Conservation (phyloP, 2,888 invertebrate genomes). For the Malacosoma neustria region DNA sequence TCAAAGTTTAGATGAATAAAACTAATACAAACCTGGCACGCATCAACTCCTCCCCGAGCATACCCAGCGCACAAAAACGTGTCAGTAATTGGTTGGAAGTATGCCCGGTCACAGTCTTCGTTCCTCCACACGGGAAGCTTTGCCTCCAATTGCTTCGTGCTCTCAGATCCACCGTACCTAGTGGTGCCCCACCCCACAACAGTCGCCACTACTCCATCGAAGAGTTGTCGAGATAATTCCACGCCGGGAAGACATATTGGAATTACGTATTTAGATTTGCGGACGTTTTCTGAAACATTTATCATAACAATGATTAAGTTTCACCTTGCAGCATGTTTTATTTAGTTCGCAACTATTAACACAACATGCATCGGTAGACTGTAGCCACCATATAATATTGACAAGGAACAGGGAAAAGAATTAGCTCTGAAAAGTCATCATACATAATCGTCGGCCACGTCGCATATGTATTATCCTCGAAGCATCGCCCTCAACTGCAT, state of each 20-base stretch:
- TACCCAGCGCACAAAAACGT: slow-evolving; percentile 94
- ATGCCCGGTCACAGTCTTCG: slow-evolving; percentile 91
- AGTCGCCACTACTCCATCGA: slow-evolving; percentile 85
- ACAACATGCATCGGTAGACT: too few relatives aligned
- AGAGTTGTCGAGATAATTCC: slow-evolving; percentile 68
- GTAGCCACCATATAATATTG: too few relatives aligned
- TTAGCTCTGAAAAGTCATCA: too few relatives aligned
- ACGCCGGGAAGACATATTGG: slow-evolving; percentile 88
- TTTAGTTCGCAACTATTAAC: too few relatives aligned
- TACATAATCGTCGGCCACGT: too few relatives aligned
- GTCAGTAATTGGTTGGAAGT: slow-evolving; percentile 93
- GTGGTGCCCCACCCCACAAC: slow-evolving; percentile 97
- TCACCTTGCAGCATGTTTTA: neutral
- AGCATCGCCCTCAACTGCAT: too few relatives aligned
- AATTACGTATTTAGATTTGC: slow-evolving; percentile 88
- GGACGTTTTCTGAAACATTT: slow-evolving; percentile 75
- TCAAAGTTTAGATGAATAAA: too few relatives aligned
- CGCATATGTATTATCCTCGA: too few relatives aligned
- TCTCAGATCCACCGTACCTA: slow-evolving; percentile 90
- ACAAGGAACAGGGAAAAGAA: too few relatives aligned
- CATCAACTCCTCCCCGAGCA: slow-evolving; percentile 91
- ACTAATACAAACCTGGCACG: slow-evolving; percentile 86
- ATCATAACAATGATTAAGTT: neutral
- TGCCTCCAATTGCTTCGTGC: slow-evolving; percentile 88
- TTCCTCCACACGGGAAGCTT: slow-evolving; percentile 92